Evolutionary conservation across 2,113 vertebrate genomes (phyloP).

Genomic region (Carassius auratus): DNA sequence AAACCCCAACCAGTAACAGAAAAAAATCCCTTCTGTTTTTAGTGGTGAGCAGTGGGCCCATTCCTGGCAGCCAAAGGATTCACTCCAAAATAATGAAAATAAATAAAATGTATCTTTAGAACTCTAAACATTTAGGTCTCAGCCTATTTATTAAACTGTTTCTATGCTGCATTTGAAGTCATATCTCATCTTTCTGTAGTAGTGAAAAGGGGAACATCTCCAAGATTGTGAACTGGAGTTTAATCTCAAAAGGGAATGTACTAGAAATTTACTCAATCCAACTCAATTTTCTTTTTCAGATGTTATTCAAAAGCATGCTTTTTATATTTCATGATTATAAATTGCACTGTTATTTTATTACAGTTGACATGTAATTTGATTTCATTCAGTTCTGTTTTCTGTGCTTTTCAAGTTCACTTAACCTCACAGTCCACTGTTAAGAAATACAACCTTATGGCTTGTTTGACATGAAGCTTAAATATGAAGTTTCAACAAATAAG

Average conservation of each 20-base stretch:
- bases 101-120: background rate
- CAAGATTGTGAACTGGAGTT: too few relatives aligned
- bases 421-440: too few relatives aligned
- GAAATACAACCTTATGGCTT: too few relatives aligned
- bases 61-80: conserved; percentile 13
- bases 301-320: background rate
- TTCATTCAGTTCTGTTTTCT: background rate
- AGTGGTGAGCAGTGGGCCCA: background rate
- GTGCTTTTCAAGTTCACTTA: background rate
- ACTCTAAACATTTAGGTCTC: background rate
- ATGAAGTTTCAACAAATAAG: too few relatives aligned
- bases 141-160: background rate
- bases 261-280: too few relatives aligned
- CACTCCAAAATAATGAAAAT: background rate
- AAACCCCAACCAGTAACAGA: background rate
- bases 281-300: background rate
- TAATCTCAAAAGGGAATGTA: too few relatives aligned
- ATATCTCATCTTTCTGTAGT: background rate
- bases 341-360: background rate
- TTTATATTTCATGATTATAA: background rate
- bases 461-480: too few relatives aligned
- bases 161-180: background rate
- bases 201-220: too few relatives aligned
- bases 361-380: background rate
- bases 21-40: background rate